phyloP scores from a whole-genome alignment of 2,888 invertebrate species.

The Diplazon laetatorius region DNA sequence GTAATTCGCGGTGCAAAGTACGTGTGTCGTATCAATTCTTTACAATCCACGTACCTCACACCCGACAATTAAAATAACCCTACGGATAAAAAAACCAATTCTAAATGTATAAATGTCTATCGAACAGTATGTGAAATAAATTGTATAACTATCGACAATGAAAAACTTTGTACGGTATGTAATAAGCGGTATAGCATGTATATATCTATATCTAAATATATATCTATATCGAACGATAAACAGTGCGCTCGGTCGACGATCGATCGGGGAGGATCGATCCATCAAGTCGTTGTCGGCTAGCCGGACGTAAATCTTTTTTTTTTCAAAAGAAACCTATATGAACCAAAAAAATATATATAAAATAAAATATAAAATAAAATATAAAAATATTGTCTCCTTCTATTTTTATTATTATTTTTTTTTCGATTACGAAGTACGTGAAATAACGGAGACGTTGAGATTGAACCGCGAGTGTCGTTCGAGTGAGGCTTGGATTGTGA shows the following conservation, averaged over 20 bases:
- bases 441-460: conserved; percentile 36
- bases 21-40: conserved; percentile 2
- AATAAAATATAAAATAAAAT: conserved; percentile 59
- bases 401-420: neutral
- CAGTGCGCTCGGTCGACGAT: conserved; percentile 65
- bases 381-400: too few species aligned
- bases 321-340: too few species aligned
- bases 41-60: conserved; percentile 34
- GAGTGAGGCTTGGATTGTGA: conserved; percentile 60
- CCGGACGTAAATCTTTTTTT: conserved; percentile 75
- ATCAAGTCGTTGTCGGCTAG: conserved; percentile 76
- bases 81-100: too few species aligned
- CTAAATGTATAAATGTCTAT: too few species aligned
- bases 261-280: conserved; percentile 71
- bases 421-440: neutral
- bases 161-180: conserved; percentile 68
- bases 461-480: conserved; percentile 52
- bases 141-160: conserved; percentile 56
- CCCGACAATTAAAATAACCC: conserved; percentile 50
- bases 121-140: conserved; percentile 55
- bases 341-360: conserved; percentile 76
- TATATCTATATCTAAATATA: too few species aligned
- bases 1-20: conserved; percentile 18
- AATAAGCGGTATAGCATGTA: conserved; percentile 66
- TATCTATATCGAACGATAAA: conserved; percentile 64